phyloP scores from a whole-genome alignment of 2,113 vertebrate species.

The Rhombomys opimus region DNA sequence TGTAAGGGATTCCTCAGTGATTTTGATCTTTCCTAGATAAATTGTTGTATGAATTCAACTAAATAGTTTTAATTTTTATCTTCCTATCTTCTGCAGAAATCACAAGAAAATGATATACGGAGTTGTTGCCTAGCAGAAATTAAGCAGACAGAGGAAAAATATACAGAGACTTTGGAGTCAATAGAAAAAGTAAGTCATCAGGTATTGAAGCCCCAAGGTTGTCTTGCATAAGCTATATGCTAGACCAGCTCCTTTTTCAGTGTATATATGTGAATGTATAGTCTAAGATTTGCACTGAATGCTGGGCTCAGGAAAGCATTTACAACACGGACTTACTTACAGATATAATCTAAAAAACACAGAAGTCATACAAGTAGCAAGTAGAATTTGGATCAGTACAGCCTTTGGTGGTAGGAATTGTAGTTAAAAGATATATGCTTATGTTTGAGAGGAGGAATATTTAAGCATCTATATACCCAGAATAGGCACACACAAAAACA shows the following conservation, averaged over 20 bases:
- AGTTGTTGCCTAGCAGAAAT: conserved; percentile 97
- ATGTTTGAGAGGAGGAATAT: not conserved
- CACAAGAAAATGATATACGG: conserved; percentile 94
- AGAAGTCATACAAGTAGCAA: not conserved
- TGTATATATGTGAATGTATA: not conserved
- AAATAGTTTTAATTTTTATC: conserved; percentile 50
- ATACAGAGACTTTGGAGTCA: conserved; percentile 97
- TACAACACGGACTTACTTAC: not conserved
- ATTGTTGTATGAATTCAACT: not conserved
- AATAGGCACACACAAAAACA: not conserved
- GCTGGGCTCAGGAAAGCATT: not conserved
- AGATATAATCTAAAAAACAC: not conserved
- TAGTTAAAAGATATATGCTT: not conserved
- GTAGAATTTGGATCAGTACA: not conserved
- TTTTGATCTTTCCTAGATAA: not conserved
- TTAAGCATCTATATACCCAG: not conserved
- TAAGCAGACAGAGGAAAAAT: conserved; percentile 98
- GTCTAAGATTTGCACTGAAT: conserved; percentile 8
- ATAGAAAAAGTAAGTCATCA: conserved; percentile 93
- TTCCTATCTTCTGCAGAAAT: conserved; percentile 91
- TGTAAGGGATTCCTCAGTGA: not conserved
- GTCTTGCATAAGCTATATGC: not conserved
- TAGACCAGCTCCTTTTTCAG: not conserved
- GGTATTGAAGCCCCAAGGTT: not conserved
- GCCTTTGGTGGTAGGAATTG: not conserved